Percentiles rank a stretch among this genome's conserved stretches.
Conservation (phyloP, 2,797 vertebrate species). For the Coluber constrictor region DNA sequence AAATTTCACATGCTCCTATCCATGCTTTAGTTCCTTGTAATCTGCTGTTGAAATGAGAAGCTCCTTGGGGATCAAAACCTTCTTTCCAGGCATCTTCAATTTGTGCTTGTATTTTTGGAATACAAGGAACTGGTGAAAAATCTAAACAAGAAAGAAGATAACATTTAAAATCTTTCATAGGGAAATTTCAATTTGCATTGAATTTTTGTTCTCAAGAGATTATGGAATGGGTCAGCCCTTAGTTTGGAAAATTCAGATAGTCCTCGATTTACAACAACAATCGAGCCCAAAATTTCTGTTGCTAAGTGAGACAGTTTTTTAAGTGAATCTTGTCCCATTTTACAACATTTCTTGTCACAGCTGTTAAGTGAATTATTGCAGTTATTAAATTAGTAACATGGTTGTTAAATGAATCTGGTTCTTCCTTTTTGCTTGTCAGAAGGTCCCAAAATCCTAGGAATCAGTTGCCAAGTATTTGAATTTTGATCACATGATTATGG, state of each 20-base stretch:
- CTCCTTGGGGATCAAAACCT: conserved; percentile 91
- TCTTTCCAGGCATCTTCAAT: conserved; percentile 90
- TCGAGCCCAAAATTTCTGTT: too few species aligned
- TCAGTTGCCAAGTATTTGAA: too few species aligned
- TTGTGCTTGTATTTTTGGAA: conserved; percentile 86
- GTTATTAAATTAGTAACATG: too few species aligned
- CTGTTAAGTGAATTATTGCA: too few species aligned
- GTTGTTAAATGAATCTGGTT: too few species aligned
- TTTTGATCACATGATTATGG: too few species aligned
- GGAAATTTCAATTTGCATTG: not conserved
- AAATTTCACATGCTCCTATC: conserved; percentile 96
- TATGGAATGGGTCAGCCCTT: not conserved
- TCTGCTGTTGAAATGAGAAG: conserved; percentile 82
- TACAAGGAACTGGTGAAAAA: conserved; percentile 76
- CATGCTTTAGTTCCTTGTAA: conserved; percentile 87
- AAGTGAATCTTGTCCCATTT: too few species aligned
- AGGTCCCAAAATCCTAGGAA: too few species aligned
- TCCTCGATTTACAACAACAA: too few species aligned
- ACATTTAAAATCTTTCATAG: not conserved
- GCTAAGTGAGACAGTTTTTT: too few species aligned
- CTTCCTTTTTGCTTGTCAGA: too few species aligned
- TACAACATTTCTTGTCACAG: too few species aligned
- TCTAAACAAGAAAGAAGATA: conserved; percentile 55
- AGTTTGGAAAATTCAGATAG: not conserved
- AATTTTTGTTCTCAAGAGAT: not conserved